A percentile compares a stretch with the other conserved stretches of the same genome.
phyloP scores from a whole-genome alignment of 2,797 vertebrate genomes.

The Apodemus agrarius region DNA sequence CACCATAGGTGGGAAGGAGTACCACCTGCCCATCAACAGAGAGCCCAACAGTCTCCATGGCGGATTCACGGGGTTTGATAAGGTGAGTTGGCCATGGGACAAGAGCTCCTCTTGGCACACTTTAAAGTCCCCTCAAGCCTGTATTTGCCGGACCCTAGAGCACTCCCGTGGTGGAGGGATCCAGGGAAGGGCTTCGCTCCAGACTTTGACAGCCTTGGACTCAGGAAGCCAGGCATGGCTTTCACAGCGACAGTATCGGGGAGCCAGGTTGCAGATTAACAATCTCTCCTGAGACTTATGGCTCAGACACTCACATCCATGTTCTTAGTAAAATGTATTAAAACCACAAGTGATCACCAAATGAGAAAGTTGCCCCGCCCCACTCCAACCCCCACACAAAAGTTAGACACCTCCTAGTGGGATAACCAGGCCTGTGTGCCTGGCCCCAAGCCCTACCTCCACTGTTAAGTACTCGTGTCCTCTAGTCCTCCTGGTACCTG shows the following conservation, averaged over 20 bases:
- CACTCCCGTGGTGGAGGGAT: background rate
- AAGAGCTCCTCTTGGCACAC: background rate
- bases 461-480: background rate
- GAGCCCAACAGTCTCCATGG: conserved; percentile 95
- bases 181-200: background rate
- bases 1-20: conserved; percentile 88
- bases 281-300: background rate
- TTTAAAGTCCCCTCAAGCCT: background rate
- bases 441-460: background rate
- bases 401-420: background rate
- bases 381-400: background rate
- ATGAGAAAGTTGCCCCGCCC: background rate
- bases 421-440: background rate
- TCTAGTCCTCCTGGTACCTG: background rate
- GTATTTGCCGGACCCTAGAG: background rate
- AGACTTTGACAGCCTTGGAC: background rate
- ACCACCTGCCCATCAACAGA: conserved; percentile 92
- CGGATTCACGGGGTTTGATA: conserved; percentile 94
- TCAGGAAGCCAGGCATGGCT: background rate
- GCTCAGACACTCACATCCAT: background rate
- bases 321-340: background rate
- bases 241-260: background rate
- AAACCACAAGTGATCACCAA: background rate
- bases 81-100: conserved; percentile 86
- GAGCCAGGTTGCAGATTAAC: background rate